A percentile compares a stretch with the other conserved stretches of the same genome.
Conservation (phyloP, 2,113 vertebrate genomes). For the Pituophis catenifer region DNA sequence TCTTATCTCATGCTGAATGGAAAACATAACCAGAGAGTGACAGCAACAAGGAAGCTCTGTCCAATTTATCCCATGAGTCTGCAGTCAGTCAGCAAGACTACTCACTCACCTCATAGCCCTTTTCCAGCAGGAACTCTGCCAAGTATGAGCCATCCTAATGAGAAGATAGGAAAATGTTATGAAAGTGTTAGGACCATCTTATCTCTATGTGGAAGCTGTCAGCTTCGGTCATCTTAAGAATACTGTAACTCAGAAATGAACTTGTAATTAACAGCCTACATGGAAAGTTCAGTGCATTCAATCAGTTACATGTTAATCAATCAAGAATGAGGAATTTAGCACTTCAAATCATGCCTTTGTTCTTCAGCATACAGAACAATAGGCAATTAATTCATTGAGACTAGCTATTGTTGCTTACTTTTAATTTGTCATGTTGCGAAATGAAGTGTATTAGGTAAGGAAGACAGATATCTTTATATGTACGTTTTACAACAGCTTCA, state of each 20-base stretch:
- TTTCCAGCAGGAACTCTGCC: slow-evolving; percentile 95
- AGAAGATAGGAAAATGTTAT: slow-evolving; percentile 62
- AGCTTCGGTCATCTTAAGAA: neutral
- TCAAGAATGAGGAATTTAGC: neutral
- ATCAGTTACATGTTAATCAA: neutral
- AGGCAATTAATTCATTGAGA: neutral
- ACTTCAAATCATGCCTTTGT: neutral
- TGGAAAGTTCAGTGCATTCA: slow-evolving; percentile 20
- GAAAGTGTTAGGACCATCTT: slow-evolving; percentile 52
- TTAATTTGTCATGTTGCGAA: neutral
- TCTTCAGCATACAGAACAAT: neutral
- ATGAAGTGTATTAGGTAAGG: neutral
- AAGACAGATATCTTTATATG: neutral
- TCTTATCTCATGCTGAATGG: slow-evolving; percentile 84
- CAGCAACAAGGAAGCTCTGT: slow-evolving; percentile 68
- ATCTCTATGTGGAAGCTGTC: slow-evolving; percentile 18
- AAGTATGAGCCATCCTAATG: slow-evolving; percentile 97
- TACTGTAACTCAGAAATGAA: neutral
- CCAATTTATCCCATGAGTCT: slow-evolving; percentile 69
- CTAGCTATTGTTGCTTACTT: neutral
- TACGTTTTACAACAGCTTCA: neutral
- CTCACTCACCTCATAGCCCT: slow-evolving; percentile 93
- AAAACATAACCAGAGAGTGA: slow-evolving; percentile 77
- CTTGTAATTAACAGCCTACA: neutral
- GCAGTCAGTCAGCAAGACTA: slow-evolving; percentile 71